phyloP scores from a whole-genome alignment of 2,797 vertebrate species.

The Pseudomugil gertrudae region DNA sequence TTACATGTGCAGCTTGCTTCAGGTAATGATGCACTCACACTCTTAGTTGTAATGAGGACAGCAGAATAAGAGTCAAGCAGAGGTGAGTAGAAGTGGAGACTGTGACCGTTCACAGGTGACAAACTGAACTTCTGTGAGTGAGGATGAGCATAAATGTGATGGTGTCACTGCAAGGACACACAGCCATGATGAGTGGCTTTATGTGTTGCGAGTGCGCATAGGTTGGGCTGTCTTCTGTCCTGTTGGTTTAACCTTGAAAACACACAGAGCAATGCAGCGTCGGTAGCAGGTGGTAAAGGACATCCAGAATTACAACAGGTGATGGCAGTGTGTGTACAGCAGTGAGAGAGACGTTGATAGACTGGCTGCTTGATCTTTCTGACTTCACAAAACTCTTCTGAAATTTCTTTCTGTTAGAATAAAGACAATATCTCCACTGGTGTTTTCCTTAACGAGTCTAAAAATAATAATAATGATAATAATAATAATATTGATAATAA shows the following conservation, averaged over 20 bases:
- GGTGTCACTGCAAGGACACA: slow-evolving; percentile 40
- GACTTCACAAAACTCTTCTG: not conserved
- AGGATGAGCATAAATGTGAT: slow-evolving; percentile 36
- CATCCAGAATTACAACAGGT: slow-evolving; percentile 29
- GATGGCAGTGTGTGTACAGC: slow-evolving; percentile 12
- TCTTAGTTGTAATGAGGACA: slow-evolving; percentile 31
- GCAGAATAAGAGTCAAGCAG: slow-evolving; percentile 42
- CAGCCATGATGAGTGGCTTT: not conserved
- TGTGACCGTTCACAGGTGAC: slow-evolving; percentile 10
- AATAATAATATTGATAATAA: no score
- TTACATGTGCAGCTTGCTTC: not conserved
- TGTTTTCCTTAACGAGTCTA: not conserved
- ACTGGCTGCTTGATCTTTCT: not conserved
- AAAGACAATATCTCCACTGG: slow-evolving; percentile 6
- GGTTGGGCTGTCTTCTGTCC: slow-evolving; percentile 10
- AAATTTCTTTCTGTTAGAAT: not conserved
- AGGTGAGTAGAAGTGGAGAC: slow-evolving; percentile 28
- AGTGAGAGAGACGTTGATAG: not conserved
- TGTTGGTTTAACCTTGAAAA: slow-evolving; percentile 68
- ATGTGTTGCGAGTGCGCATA: slow-evolving; percentile 14
- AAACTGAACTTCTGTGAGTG: not conserved
- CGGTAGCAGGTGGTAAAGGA: slow-evolving; percentile 48
- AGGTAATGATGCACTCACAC: slow-evolving; percentile 1
- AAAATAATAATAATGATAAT: no score
- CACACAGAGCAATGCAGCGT: slow-evolving; percentile 4